Evolutionary conservation across 2,888 invertebrate genomes (phyloP).

Genomic region (Eristalis tenax): DNA sequence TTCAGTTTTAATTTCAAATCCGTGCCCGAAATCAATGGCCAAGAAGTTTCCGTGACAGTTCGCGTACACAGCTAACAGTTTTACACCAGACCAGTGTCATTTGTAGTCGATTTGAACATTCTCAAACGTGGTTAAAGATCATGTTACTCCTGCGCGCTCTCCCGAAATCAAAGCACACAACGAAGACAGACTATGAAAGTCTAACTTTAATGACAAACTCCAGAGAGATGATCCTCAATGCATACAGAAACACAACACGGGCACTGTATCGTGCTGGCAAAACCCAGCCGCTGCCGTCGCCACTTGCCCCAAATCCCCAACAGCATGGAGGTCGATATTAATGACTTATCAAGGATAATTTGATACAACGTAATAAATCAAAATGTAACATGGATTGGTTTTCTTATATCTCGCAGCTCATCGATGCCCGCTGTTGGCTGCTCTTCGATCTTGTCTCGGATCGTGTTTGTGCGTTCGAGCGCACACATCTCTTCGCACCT

Average conservation of each 20-base stretch:
- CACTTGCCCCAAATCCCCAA: constrained; percentile 35
- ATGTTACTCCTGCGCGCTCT: constrained; percentile 50
- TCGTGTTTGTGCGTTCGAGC: constrained; percentile 68
- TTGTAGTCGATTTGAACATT: constrained; percentile 71
- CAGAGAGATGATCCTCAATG: constrained; percentile 5
- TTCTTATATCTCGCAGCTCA: constrained; percentile 69
- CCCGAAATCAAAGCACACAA: not conserved
- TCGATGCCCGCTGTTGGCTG: constrained; percentile 62
- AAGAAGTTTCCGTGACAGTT: constrained; percentile 44
- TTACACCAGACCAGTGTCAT: constrained; percentile 68
- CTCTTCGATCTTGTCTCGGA: constrained; percentile 69
- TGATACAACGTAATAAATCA: constrained; percentile 81
- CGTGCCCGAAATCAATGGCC: not conserved
- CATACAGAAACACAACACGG: constrained; percentile 18
- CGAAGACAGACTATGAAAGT: constrained; percentile 48
- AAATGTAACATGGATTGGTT: constrained; percentile 73
- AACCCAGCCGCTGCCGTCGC: constrained; percentile 19
- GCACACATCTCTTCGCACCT: constrained; percentile 71
- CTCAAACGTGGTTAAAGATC: constrained; percentile 64
- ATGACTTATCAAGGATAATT: constrained; percentile 82
- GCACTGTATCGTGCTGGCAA: constrained; percentile 12
- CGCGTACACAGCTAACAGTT: constrained; percentile 63
- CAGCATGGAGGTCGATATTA: constrained; percentile 78
- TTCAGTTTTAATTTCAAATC: not conserved
- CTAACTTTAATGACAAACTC: constrained; percentile 62